Conservation (phyloP, 2,113 vertebrate genomes). For the Neomonachus schauinslandi region DNA sequence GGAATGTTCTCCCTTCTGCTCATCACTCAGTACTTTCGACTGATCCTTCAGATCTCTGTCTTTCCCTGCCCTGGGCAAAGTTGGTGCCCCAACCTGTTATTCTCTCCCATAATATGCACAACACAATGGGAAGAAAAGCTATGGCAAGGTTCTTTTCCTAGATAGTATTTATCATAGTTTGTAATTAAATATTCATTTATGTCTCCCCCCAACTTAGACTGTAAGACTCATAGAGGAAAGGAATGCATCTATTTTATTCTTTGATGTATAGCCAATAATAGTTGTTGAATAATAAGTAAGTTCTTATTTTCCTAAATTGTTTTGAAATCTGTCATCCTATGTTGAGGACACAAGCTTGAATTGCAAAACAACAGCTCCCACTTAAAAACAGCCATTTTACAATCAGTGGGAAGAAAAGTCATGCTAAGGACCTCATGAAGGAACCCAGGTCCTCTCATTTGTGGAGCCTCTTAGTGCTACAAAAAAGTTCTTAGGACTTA, state of each 20-base stretch:
- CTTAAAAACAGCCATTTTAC: neutral
- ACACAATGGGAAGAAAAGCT: neutral
- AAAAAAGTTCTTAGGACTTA: neutral
- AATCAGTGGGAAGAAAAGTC: neutral
- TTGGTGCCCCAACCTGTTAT: neutral
- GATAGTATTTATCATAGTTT: neutral
- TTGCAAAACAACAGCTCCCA: neutral
- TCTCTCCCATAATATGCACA: neutral
- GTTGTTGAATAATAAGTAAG: neutral
- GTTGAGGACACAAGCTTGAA: neutral
- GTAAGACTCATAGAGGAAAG: neutral
- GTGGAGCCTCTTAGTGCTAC: neutral
- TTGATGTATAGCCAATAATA: neutral
- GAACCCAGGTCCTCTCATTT: neutral
- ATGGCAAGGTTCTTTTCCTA: neutral
- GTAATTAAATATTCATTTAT: neutral
- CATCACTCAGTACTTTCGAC: neutral
- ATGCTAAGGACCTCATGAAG: neutral
- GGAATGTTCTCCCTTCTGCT: neutral
- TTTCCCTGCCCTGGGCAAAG: neutral
- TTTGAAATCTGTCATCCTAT: neutral
- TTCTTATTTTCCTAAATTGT: neutral
- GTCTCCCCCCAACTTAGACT: neutral
- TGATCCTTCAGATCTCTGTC: neutral
- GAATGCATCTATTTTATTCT: neutral